A percentile compares a stretch with the other conserved stretches of the same genome.
These are phyloP conservation scores for Pogoniulus pusillus DNA, from an alignment of 2,797 vertebrate genomes.

Conservation along the genomic window DNA sequence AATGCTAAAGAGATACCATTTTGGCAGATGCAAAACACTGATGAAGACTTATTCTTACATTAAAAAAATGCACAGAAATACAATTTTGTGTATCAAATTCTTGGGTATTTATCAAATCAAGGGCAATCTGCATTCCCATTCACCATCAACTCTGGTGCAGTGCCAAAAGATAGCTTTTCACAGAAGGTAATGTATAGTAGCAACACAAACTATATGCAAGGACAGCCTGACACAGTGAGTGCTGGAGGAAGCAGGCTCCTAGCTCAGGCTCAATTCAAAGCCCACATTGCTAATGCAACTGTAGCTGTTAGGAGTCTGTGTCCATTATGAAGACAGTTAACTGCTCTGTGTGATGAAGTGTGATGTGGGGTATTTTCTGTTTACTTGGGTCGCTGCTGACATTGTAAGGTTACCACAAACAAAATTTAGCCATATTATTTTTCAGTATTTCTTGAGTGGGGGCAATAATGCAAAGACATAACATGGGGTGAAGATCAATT, in stretches of 20 bases:
- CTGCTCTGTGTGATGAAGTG: background rate
- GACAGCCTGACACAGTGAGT: accelerated
- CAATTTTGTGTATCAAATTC: background rate
- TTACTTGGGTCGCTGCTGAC: background rate
- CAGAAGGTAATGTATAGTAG: background rate
- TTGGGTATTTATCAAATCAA: background rate
- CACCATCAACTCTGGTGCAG: background rate
- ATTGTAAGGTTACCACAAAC: background rate
- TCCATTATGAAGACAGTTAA: background rate
- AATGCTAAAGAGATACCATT: background rate
- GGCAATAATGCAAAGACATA: background rate
- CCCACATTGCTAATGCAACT: accelerated
- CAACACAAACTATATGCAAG: background rate
- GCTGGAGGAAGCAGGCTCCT: background rate
- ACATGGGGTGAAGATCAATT: background rate
- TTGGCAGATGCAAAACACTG: background rate
- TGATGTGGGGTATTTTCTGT: background rate
- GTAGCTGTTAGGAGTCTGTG: background rate
- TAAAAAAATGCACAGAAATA: background rate
- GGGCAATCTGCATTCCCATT: background rate
- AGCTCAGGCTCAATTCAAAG: background rate
- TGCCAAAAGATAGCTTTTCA: background rate
- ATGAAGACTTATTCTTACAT: background rate
- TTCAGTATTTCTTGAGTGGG: background rate
- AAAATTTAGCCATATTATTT: background rate